Conservation (phyloP, 2,888 invertebrate species). For the Brachypterus glaber region DNA sequence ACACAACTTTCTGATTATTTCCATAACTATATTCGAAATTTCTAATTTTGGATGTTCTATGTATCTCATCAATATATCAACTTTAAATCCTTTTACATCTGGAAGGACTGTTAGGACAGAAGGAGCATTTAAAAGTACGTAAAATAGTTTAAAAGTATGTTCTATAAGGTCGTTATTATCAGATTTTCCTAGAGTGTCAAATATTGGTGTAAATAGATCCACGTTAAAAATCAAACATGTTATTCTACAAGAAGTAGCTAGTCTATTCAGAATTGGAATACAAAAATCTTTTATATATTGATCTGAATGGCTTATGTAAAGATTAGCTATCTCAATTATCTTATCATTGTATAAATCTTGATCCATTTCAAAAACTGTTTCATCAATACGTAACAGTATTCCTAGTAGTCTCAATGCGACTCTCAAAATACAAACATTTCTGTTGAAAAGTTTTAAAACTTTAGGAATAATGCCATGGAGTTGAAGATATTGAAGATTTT, state of each 20-base stretch:
- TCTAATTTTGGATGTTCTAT: slow-evolving; percentile 17
- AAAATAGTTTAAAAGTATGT: slow-evolving; percentile 24
- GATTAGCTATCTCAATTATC: slow-evolving; percentile 25
- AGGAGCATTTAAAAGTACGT: slow-evolving; percentile 24
- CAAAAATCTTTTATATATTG: slow-evolving; percentile 25
- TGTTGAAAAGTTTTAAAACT: slow-evolving; percentile 23
- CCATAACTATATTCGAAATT: slow-evolving; percentile 20
- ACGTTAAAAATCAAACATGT: slow-evolving; percentile 23
- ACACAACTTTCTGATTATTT: slow-evolving; percentile 25
- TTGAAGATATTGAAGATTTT: slow-evolving; percentile 25
- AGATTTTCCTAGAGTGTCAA: slow-evolving; percentile 22
- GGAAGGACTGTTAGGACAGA: slow-evolving; percentile 23
- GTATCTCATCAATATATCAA: slow-evolving; percentile 21
- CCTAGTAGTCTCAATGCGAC: slow-evolving; percentile 26
- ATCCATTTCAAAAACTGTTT: slow-evolving; percentile 27
- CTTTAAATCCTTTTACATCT: slow-evolving; percentile 23
- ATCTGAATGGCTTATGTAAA: slow-evolving; percentile 26
- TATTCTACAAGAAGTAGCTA: slow-evolving; percentile 24
- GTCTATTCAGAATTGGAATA: slow-evolving; percentile 24
- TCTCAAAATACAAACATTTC: slow-evolving; percentile 28
- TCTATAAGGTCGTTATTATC: slow-evolving; percentile 22
- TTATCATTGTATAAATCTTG: slow-evolving; percentile 26
- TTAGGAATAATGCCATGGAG: slow-evolving; percentile 26
- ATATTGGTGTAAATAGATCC: slow-evolving; percentile 25
- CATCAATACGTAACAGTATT: slow-evolving; percentile 23